Base-by-base conservation (phyloP, 2,888 invertebrate genomes). In the Agonopterix subpropinquella region DNA sequence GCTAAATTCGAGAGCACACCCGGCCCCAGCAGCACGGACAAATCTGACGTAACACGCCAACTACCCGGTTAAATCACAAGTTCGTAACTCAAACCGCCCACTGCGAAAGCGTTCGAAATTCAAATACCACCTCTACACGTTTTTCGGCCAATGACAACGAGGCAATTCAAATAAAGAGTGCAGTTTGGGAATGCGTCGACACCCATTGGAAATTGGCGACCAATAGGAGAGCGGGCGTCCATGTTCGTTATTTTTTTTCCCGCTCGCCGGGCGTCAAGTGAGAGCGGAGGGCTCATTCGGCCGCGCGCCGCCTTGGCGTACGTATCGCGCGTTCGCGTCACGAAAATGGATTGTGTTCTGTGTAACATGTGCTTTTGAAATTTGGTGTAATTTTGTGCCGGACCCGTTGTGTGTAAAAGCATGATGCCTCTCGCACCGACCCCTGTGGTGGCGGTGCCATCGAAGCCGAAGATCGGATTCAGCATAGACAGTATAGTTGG, bases 391-490 rank as follows among this genome's bases (percentile, higher is more conserved):
- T 73, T 75, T 80, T 78, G 85, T 87, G 83, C 68, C 80, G 76
- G 80, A 81, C 79, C 61, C 64, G 73, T 70, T 75, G 75, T 77
- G 81, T 75, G 76, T 61, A 64, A 77, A 85, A 93, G 90, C 90
- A 96, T 96, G 96, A 96, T 96, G 96, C 96, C 96, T 90, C 92
- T 96, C 92, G 96, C 96, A 92, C 95, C 96, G 90, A 95, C 96
- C 81, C 95, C 96, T 90, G 94, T 96, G 87, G 94, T 95, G 87
- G 94, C 96, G 89, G 94, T 96, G 91, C 95, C 96, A 77, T 94
- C 94, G 66, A 96, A 96, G 89, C 96, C 97, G 63, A 97, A 96
- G 89, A 95, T 97, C 80, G 97, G 96, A 70, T 97, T 97, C 79
- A 96, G 96, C 74, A 97, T 97, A 85, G 97, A 97, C 89, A 96